These are phyloP conservation scores for Laothoe populi DNA, from an alignment of 2,888 invertebrate species.

Conservation along the genomic window DNA sequence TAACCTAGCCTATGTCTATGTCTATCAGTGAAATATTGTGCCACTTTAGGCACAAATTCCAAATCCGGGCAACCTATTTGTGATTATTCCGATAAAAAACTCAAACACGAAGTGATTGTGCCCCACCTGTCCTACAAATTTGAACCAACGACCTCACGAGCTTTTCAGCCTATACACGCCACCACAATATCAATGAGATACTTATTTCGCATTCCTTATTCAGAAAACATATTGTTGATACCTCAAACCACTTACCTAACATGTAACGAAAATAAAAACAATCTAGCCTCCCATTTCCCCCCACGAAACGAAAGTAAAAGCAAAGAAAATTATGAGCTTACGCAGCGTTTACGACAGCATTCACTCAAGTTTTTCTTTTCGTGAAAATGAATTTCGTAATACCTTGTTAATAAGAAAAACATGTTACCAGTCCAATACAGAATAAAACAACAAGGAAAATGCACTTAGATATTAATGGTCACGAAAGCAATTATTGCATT, in stretches of 20 bases:
- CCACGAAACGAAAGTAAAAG: slow-evolving; percentile 3
- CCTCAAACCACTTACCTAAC: background rate
- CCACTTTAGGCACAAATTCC: no score
- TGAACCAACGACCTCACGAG: no score
- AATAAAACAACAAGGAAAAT: background rate
- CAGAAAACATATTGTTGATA: background rate
- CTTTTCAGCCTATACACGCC: no score
- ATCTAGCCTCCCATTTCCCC: background rate
- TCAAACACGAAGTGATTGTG: no score
- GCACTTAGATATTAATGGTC: background rate
- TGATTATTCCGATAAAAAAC: no score
- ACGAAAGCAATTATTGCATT: slow-evolving; percentile 23
- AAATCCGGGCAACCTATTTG: no score
- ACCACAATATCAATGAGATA: no score
- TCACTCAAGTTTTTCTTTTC: background rate
- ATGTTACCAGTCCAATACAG: background rate
- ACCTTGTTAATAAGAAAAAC: background rate
- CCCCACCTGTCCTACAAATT: no score
- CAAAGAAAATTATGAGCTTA: slow-evolving; percentile 2
- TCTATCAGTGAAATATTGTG: no score
- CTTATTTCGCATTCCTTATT: background rate
- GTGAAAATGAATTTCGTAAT: background rate
- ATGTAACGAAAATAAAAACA: background rate
- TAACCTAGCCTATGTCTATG: no score
- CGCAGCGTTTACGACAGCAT: slow-evolving; percentile 9